Evolutionary conservation across 2,797 vertebrate species (phyloP).

Genomic region (Hydrolagus colliei): DNA sequence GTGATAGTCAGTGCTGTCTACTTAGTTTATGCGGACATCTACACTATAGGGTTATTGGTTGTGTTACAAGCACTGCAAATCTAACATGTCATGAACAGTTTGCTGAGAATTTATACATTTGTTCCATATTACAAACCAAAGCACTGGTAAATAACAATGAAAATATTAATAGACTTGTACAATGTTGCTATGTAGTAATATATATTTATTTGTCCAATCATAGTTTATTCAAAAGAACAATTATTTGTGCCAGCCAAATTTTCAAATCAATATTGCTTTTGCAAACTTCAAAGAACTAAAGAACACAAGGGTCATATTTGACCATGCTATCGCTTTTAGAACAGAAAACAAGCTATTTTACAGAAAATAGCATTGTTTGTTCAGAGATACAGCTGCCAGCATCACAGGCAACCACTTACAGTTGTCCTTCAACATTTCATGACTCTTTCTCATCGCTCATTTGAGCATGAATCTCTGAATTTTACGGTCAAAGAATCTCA

Average conservation of each 20-base stretch:
- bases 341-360: background rate
- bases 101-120: background rate
- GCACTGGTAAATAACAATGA: background rate
- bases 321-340: background rate
- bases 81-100: background rate
- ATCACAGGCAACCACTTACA: constrained; percentile 40
- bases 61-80: background rate
- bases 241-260: background rate
- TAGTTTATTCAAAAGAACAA: background rate
- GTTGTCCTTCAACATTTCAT: constrained; percentile 49
- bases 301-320: background rate
- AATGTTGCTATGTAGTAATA: background rate
- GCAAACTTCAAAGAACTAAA: background rate
- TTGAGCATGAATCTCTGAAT: constrained; percentile 85
- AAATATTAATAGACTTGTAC: background rate
- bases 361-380: constrained; percentile 39
- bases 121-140: background rate
- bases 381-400: constrained; percentile 45
- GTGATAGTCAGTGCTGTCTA: background rate
- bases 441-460: constrained; percentile 56
- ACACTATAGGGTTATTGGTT: background rate
- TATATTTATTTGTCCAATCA: background rate
- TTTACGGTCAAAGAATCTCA: constrained; percentile 83
- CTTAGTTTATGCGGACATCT: background rate
- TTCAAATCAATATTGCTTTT: background rate